These are phyloP conservation scores for Labeo rohita DNA, from an alignment of 2,113 vertebrate species.

Conservation along the genomic window DNA sequence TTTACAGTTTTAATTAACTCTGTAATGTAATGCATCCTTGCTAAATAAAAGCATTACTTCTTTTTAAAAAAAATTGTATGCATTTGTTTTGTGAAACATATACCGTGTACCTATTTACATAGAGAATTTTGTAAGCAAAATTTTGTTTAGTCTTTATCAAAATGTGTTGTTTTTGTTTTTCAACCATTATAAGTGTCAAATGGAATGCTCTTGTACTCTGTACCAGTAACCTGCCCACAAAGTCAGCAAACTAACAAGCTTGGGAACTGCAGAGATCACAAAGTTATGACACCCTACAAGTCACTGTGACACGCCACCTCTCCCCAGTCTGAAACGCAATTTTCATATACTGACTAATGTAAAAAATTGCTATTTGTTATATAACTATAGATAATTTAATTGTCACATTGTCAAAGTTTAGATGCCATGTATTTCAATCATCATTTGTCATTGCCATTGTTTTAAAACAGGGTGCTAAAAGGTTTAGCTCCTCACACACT, in stretches of 20 bases:
- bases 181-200: too few species aligned
- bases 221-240: slow-evolving; percentile 15
- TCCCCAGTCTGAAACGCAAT: neutral
- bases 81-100: too few species aligned
- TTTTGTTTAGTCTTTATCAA: too few species aligned
- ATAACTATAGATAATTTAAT: neutral
- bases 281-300: neutral
- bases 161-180: neutral
- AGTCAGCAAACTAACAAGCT: neutral
- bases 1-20: too few species aligned
- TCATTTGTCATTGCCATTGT: neutral
- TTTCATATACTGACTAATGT: neutral
- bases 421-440: neutral
- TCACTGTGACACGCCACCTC: slow-evolving; percentile 11
- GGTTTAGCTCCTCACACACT: neutral
- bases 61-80: too few species aligned
- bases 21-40: neutral
- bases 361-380: neutral
- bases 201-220: neutral
- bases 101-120: too few species aligned
- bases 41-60: neutral
- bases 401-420: neutral
- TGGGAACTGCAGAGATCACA: slow-evolving; percentile 10
- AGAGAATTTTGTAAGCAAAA: too few species aligned
- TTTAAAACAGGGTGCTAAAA: neutral